These are phyloP conservation scores for Phalloptychus januarius DNA, from an alignment of 2,797 vertebrate genomes.

Conservation along the genomic window DNA sequence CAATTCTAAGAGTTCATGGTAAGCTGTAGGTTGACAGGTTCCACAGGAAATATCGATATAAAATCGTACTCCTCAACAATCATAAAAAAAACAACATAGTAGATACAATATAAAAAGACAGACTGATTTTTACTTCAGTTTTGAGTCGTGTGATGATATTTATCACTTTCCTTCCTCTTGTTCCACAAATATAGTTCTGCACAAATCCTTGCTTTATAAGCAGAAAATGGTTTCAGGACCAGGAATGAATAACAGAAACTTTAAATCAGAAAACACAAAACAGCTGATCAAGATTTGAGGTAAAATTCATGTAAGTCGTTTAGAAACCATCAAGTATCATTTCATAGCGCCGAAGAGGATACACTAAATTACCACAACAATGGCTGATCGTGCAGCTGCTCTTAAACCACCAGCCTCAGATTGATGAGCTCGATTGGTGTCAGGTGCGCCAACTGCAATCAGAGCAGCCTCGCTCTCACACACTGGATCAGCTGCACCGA, in stretches of 20 bases:
- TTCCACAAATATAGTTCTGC: not conserved
- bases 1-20: not conserved
- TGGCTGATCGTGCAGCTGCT: not conserved
- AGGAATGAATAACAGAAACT: not conserved
- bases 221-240: not conserved
- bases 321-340: not conserved
- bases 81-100: not conserved
- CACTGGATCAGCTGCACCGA: not conserved
- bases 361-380: not conserved
- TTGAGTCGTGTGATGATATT: not conserved
- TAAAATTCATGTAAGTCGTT: not conserved
- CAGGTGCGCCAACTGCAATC: not conserved
- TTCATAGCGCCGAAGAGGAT: not conserved
- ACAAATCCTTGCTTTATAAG: not conserved
- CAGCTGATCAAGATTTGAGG: not conserved
- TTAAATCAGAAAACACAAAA: not conserved
- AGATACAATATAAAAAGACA: not conserved
- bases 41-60: not conserved
- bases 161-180: not conserved
- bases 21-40: too few species aligned
- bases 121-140: not conserved
- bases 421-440: not conserved
- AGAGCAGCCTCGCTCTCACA: not conserved
- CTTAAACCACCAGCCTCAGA: not conserved
- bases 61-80: not conserved